These are phyloP conservation scores for Tachina grossa DNA, from an alignment of 2,888 invertebrate species.

Conservation along the genomic window DNA sequence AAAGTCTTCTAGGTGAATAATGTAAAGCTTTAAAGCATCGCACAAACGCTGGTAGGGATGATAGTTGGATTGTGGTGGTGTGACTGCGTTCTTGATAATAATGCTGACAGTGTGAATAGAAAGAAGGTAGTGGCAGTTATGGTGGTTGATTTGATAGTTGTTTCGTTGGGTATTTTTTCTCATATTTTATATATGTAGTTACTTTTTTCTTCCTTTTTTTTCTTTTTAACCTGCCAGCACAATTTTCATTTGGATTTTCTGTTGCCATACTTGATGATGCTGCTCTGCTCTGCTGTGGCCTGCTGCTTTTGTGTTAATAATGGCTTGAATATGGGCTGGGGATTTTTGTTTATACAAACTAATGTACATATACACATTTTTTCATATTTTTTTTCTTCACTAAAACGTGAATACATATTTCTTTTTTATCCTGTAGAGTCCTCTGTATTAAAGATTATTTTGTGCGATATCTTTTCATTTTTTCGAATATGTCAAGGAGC, in stretches of 20 bases:
- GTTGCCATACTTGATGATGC: conserved; percentile 39
- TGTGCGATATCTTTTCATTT: not conserved
- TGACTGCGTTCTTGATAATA: conserved; percentile 1
- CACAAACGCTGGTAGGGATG: conserved; percentile 16
- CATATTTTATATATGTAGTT: conserved; percentile 31
- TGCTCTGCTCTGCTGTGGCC: not conserved
- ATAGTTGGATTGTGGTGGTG: conserved; percentile 18
- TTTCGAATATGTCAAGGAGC: conserved; percentile 58
- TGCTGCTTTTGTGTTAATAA: conserved; percentile 41
- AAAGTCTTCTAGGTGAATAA: conserved; percentile 35
- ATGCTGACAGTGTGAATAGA: conserved; percentile 10
- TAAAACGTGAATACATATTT: conserved; percentile 31
- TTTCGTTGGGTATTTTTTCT: conserved; percentile 14
- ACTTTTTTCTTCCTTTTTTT: not conserved
- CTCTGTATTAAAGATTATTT: conserved; percentile 25
- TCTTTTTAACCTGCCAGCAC: conserved; percentile 41
- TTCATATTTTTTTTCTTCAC: conserved; percentile 13
- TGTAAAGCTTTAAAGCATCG: conserved; percentile 28
- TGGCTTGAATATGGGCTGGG: not conserved
- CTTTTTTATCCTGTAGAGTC: conserved; percentile 38
- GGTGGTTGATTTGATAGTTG: conserved; percentile 57
- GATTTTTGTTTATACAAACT: conserved; percentile 34
- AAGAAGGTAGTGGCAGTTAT: conserved; percentile 24
- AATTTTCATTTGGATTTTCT: conserved; percentile 19
- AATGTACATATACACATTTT: not conserved